phyloP scores from a whole-genome alignment of 2,888 invertebrate species.

The Buathra laborator region DNA sequence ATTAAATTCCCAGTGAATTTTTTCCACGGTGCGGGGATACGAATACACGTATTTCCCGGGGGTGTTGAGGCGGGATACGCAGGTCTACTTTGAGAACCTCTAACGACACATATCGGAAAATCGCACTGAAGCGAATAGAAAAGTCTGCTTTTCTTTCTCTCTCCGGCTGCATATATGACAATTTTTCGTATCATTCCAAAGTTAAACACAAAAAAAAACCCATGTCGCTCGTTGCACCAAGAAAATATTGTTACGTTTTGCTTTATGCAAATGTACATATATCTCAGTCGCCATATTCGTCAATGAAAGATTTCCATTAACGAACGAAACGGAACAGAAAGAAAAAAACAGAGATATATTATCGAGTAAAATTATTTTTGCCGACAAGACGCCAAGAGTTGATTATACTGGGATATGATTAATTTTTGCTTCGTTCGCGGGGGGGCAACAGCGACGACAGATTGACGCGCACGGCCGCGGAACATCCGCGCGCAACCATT shows the following conservation, averaged over 20 bases:
- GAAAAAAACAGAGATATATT: not conserved
- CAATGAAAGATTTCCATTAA: too few relatives aligned
- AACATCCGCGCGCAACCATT: constrained; percentile 13
- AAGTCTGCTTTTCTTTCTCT: constrained; percentile 15
- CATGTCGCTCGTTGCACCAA: too few relatives aligned
- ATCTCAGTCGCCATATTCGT: too few relatives aligned
- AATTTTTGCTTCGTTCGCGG: constrained; percentile 9
- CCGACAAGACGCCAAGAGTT: too few relatives aligned
- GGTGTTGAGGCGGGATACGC: not conserved
- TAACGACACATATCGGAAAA: constrained; percentile 75
- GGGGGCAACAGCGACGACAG: not conserved
- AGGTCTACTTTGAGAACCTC: constrained; percentile 76
- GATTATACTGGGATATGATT: not conserved
- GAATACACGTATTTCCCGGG: not conserved
- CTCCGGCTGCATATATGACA: constrained; percentile 20
- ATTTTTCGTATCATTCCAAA: constrained; percentile 44
- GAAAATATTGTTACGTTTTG: too few relatives aligned
- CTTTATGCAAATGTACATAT: too few relatives aligned
- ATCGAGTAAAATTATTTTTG: too few relatives aligned
- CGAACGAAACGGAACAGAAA: not conserved
- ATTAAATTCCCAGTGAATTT: not conserved
- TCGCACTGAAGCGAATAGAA: constrained; percentile 74
- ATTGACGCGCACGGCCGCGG: not conserved
- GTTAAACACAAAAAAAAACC: not conserved
- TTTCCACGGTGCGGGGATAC: not conserved